Base-by-base conservation (phyloP, 2,797 vertebrate species). In the Acanthopagrus latus region DNA sequence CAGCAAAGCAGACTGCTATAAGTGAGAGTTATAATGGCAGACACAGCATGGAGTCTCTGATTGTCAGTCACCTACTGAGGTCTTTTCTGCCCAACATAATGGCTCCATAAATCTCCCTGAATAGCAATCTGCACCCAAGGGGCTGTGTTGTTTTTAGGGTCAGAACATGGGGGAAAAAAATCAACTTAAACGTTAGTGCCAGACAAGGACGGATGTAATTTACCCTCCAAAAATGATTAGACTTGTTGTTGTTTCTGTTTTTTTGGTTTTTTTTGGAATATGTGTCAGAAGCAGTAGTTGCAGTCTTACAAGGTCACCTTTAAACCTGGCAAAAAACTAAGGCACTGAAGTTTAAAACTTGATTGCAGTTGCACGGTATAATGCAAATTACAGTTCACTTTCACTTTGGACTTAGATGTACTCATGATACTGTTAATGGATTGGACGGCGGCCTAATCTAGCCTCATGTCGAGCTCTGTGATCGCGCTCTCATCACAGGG, bases 11-110 rank as follows among this genome's bases (percentile, higher is more conserved):
- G 69, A 41, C 79, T 29, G 72, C 74, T 82, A 8, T 71, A 83
- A 86, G 69, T 76, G 81, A 84, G 87, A 86, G 48, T 78, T 91
- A 86, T 82, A 83, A 84, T 76, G 78, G 87, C 83, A 76, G 68
- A 54, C 77, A 20, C 86, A 88, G 91, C 66, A 65, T 63, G 88
- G 17, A 78, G 83, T 72, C 85, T 83, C 70, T 76, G 77, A 72
- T 73, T 84, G 82, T 86, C 86, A 85, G 77, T 79, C 76, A 29
- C 86, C 83, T 63, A 46, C 85, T 79, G 79, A 68, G 83, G 23
- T 48, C 78, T 79, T 84, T 86, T 91, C 74, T 86, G 48, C 23
- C 27, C 54, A 66, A 72, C 57, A 76, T 75, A 91, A 90, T 80
- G n/a, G 48, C 70, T 86, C 69, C 76, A 88, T 86, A 80, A 87